phyloP scores from a whole-genome alignment of 1,140 invertebrate species.

The Bombyx mori region ASM3026992v2 NC_085124.1:7628001-7628500 shows the following conservation, averaged over 20 bases:
- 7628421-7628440: neutral
- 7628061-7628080: conserved; percentile 53
- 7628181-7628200: conserved; percentile 66
- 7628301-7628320: conserved; percentile 24
- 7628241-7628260: conserved; percentile 43
- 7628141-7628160: conserved; percentile 65
- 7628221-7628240: conserved; percentile 47
- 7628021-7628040: conserved; percentile 57
- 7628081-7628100: conserved; percentile 30
- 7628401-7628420: neutral
- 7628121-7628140: conserved; percentile 61
- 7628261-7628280: conserved; percentile 45
- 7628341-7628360: neutral
- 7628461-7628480: too few species aligned
- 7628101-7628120: conserved; percentile 67
- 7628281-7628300: conserved; percentile 50
- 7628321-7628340: too few species aligned
- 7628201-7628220: conserved; percentile 62
- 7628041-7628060: conserved; percentile 66
- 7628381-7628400: neutral
- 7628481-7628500: too few species aligned
- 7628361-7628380: neutral
- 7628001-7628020: conserved; percentile 52
- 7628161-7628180: conserved; percentile 71
- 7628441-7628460: too few species aligned